Base-by-base conservation (phyloP, 2,797 vertebrate species). In the Macrochelys suwanniensis region DNA sequence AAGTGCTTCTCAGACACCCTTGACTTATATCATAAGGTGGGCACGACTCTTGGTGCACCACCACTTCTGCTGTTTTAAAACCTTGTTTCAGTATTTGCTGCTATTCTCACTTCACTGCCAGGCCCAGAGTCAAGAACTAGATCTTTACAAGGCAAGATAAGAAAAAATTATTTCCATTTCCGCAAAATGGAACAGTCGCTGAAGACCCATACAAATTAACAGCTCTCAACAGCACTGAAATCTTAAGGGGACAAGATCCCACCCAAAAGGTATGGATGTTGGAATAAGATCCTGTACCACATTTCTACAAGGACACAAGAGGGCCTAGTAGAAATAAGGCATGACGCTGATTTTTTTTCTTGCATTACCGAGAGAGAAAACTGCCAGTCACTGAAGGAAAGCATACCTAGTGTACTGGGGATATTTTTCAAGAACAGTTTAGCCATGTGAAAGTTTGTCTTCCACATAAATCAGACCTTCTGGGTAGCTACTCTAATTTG, bases 321-420 rank as follows among this genome's bases (percentile, higher is more conserved):
- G 25, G n/a, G 65, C n/a, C 74, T 77, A 31, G 25, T 49, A 47
- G 74, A 77, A 31, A 77, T 3, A 77, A 49, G 12, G 8, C 74
- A 77, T 28, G 23, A 47, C 26, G 23, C 71, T 7, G 25, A 12
- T 49, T 76, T 49, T 28, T 13, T 11, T 6, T 19, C 71, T 47
- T 76, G 76, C 87, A 89, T 33, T 80, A 54, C 81, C 93, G 92
- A 94, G 82, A 93, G 77, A 94, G 87, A 93, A 88, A 50, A 11
- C 82, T 79, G 54, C 77, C 0, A 5, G 3, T 89, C 45, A 47
- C 13, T 88, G 77, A 93, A 81, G 13, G 16, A 94, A 86, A 33
- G 5, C 53, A 23, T 7, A 5, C 23, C 68, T 51, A 17, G 84
- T 17, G 31, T 82, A 85, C 8, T 26, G 53, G 21, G 85, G 65